These are phyloP conservation scores for Agonopterix subpropinquella DNA, from an alignment of 2,888 invertebrate genomes.

Conservation along the genomic window DNA sequence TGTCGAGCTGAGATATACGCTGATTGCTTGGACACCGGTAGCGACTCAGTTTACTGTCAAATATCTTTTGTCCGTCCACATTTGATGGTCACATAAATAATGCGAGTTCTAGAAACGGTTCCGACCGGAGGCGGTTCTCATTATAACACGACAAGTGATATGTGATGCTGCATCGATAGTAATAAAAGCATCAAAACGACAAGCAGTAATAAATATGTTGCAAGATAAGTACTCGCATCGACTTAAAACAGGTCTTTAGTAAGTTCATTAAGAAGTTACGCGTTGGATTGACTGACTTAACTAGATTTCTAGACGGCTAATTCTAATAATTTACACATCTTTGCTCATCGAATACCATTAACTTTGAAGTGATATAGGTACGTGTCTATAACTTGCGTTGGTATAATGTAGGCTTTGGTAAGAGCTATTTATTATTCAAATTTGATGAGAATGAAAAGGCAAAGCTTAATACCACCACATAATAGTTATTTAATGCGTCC, in stretches of 20 bases:
- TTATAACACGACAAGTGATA: constrained; percentile 9
- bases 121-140: constrained; percentile 5
- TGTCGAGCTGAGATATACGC: constrained; percentile 17
- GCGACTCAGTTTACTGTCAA: constrained; percentile 19
- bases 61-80: constrained; percentile 19
- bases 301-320: not conserved
- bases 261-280: not conserved
- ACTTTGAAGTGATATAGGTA: not conserved
- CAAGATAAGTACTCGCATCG: not conserved
- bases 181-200: not conserved
- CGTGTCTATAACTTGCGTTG: constrained; percentile 9
- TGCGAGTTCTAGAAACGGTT: constrained; percentile 6
- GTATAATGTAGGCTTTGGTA: constrained; percentile 2
- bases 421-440: constrained; percentile 22
- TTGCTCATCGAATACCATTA: too few species aligned
- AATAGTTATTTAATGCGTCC: constrained; percentile 27
- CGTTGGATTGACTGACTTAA: not conserved
- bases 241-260: not conserved
- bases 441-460: constrained; percentile 25
- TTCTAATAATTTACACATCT: not conserved
- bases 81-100: constrained; percentile 17
- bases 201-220: too few species aligned
- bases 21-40: constrained; percentile 13
- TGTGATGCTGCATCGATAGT: constrained; percentile 5
- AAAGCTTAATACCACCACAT: too few species aligned